phyloP scores from a whole-genome alignment of 1,140 invertebrate species.

The Drosophila sucinea region DNA sequence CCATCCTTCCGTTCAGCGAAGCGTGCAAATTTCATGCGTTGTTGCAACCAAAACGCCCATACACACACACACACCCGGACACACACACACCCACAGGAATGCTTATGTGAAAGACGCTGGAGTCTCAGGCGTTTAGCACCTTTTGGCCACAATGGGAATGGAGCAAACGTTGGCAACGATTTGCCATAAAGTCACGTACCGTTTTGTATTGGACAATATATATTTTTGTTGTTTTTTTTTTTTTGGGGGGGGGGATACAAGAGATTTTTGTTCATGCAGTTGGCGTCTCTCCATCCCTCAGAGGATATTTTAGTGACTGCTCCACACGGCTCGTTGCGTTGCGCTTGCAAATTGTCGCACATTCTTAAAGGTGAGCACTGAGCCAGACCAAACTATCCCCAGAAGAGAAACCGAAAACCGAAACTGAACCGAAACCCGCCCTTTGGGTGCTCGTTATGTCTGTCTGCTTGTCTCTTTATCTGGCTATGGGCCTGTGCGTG shows the following conservation, averaged over 20 bases:
- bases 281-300: slow-evolving; percentile 35
- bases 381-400: slow-evolving; percentile 17
- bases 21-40: slow-evolving; percentile 62
- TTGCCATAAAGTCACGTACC: slow-evolving; percentile 79
- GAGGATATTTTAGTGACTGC: slow-evolving; percentile 43
- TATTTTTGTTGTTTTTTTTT: background rate
- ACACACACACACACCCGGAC: background rate
- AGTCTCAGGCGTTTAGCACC: slow-evolving; percentile 62
- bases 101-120: slow-evolving; percentile 41
- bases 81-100: slow-evolving; percentile 19
- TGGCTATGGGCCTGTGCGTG: slow-evolving; percentile 9
- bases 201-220: slow-evolving; percentile 52
- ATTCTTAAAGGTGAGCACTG: slow-evolving; percentile 62
- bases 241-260: slow-evolving; percentile 36
- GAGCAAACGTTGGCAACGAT: slow-evolving; percentile 36
- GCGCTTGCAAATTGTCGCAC: slow-evolving; percentile 75
- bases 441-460: slow-evolving; percentile 66
- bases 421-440: slow-evolving; percentile 15
- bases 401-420: slow-evolving; percentile 46
- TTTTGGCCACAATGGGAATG: slow-evolving; percentile 42
- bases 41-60: slow-evolving; percentile 32
- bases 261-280: slow-evolving; percentile 57
- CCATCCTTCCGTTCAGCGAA: slow-evolving; percentile 35
- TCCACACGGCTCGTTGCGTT: slow-evolving; percentile 74
- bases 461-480: slow-evolving; percentile 36